phyloP scores from a whole-genome alignment of 2,113 vertebrate genomes.

The Megaptera novaeangliae region DNA sequence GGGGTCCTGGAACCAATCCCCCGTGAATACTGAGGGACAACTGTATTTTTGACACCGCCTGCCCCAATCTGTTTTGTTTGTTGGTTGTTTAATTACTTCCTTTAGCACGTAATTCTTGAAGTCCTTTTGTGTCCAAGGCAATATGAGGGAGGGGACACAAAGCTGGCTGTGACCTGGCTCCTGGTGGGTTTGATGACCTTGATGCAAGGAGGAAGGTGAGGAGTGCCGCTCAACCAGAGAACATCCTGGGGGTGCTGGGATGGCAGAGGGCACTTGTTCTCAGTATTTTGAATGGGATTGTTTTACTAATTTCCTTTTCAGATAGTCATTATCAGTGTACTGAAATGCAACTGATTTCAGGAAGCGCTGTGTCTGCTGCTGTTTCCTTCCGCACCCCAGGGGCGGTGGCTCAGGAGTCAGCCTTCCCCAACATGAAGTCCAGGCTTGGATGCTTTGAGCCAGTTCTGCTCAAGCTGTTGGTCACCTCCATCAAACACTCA shows the following conservation, averaged over 20 bases:
- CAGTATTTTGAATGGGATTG: too few species aligned
- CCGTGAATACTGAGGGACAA: neutral
- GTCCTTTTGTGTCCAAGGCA: neutral
- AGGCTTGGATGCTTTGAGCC: neutral
- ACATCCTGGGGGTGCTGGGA: fast-evolving
- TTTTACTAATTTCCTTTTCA: neutral
- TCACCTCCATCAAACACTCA: neutral
- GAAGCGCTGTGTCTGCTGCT: neutral
- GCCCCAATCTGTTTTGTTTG: neutral
- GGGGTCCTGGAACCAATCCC: neutral
- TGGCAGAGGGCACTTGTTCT: too few species aligned
- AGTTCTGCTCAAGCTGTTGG: neutral
- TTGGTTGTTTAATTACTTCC: neutral
- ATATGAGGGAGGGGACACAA: neutral
- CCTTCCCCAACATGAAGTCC: neutral
- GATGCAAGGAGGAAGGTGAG: neutral
- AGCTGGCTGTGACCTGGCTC: neutral
- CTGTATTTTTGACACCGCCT: too few species aligned
- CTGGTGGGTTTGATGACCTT: neutral
- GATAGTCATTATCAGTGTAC: neutral
- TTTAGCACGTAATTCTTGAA: neutral
- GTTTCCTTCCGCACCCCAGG: neutral
- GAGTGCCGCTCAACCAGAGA: too few species aligned
- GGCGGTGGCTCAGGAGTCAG: neutral
- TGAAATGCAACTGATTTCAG: neutral